A percentile compares a stretch with the other conserved stretches of the same genome.
Evolutionary conservation across 1,140 invertebrate genomes (phyloP).

Genomic region (Procambarus virginalis): DNA sequence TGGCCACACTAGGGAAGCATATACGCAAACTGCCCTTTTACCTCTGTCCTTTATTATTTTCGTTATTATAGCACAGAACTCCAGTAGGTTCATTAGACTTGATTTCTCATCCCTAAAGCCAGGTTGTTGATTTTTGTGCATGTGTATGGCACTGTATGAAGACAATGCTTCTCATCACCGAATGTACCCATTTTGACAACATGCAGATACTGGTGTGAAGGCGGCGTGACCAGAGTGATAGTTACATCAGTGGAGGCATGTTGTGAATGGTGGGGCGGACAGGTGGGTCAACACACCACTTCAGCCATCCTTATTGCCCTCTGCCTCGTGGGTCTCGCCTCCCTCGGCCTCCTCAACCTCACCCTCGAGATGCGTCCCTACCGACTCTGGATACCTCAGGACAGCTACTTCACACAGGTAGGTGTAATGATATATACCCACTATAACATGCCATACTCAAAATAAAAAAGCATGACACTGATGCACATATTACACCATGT

Average conservation of each 20-base stretch:
- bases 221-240: background rate
- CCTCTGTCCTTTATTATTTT: too few relatives aligned
- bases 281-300: background rate
- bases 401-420: constrained; percentile 81
- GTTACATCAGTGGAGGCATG: constrained; percentile 2
- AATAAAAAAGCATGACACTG: background rate
- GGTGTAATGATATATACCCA: constrained; percentile 81
- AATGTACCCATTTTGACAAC: too few relatives aligned
- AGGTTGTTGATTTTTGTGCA: too few relatives aligned
- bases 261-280: constrained; percentile 12
- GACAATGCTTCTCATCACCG: too few relatives aligned
- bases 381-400: constrained; percentile 82
- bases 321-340: constrained; percentile 72
- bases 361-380: constrained; percentile 80
- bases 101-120: too few relatives aligned
- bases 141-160: too few relatives aligned
- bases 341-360: constrained; percentile 78
- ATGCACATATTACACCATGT: background rate
- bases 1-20: too few relatives aligned
- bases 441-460: background rate
- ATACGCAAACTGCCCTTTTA: too few relatives aligned
- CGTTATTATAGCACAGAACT: too few relatives aligned
- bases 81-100: too few relatives aligned
- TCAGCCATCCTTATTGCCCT: background rate
- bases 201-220: constrained; percentile 2